Conservation (phyloP, 2,113 vertebrate species). For the Himantopus leucocephalus region DNA sequence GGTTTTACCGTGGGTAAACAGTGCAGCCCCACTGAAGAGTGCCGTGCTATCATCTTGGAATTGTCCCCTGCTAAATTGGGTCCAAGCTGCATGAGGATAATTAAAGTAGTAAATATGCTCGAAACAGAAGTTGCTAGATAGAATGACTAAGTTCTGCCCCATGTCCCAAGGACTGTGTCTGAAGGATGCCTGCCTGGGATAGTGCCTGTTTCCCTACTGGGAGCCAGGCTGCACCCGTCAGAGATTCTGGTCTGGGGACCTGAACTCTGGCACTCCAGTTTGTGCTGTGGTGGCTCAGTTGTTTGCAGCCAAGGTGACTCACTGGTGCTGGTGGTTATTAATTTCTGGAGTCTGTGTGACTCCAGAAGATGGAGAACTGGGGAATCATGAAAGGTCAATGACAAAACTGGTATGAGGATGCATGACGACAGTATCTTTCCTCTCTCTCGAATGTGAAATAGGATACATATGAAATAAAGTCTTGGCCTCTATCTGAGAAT, state of each 20-base stretch:
- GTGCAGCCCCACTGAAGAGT: too few species aligned
- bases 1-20: not conserved
- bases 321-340: not conserved
- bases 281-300: not conserved
- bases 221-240: not conserved
- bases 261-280: not conserved
- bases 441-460: not conserved
- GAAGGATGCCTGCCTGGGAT: not conserved
- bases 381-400: not conserved
- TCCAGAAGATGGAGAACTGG: not conserved
- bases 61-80: accelerated
- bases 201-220: not conserved
- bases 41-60: not conserved
- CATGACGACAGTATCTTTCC: not conserved
- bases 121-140: not conserved
- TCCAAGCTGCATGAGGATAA: not conserved
- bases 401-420: not conserved
- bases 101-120: not conserved
- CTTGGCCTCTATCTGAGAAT: not conserved
- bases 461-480: not conserved
- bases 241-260: not conserved
- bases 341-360: not conserved
- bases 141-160: not conserved
- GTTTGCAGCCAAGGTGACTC: not conserved
- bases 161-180: not conserved